Conservation (phyloP, 2,888 invertebrate genomes). For the Escarpia spicata region DNA sequence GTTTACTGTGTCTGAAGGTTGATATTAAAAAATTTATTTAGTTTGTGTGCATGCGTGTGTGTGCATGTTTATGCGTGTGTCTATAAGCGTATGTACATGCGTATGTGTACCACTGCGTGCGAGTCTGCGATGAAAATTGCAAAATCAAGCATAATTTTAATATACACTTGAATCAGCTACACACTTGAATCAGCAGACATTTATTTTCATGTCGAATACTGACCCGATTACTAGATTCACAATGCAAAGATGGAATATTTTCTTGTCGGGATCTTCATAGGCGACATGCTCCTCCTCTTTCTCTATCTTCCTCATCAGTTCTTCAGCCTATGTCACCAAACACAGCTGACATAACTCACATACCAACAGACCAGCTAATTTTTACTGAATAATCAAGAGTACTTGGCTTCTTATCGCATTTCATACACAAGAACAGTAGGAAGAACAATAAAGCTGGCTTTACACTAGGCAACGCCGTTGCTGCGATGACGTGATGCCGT, state of each 20-base stretch:
- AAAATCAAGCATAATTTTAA: too few relatives aligned
- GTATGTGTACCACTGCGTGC: not conserved
- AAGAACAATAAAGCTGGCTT: too few relatives aligned
- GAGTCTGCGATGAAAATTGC: too few relatives aligned
- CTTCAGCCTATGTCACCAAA: constrained; percentile 77
- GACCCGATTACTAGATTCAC: constrained; percentile 97
- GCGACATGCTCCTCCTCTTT: constrained; percentile 94
- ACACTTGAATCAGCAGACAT: not conserved
- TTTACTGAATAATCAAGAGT: too few relatives aligned
- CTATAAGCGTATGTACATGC: not conserved
- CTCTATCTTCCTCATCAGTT: constrained; percentile 97
- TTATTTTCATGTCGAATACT: constrained; percentile 29
- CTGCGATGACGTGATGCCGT: too few relatives aligned
- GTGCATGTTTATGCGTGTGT: not conserved
- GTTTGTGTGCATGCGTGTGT: not conserved
- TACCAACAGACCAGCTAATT: too few relatives aligned
- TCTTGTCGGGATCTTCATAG: constrained; percentile 91
- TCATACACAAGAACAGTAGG: too few relatives aligned
- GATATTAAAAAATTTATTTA: not conserved
- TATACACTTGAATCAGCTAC: too few relatives aligned
- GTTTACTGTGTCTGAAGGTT: too few relatives aligned
- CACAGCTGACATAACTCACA: not conserved
- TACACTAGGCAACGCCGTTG: too few relatives aligned
- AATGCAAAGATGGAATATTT: constrained; percentile 94
- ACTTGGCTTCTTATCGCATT: too few relatives aligned